phyloP scores from a whole-genome alignment of 2,797 vertebrate genomes.

The Tadarida brasiliensis region DNA sequence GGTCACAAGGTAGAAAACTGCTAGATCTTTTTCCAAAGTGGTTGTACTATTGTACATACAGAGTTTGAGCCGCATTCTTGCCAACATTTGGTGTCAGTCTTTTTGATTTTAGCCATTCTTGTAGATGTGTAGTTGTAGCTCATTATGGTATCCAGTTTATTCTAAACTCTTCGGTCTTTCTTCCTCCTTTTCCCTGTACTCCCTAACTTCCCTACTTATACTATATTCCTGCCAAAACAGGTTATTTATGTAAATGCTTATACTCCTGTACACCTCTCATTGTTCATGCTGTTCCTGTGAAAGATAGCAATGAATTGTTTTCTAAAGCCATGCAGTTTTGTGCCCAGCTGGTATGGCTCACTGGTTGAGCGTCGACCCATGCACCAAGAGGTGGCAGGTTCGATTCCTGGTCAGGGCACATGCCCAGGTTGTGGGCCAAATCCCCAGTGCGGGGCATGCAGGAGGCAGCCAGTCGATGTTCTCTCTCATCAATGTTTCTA shows the following conservation, averaged over 20 bases:
- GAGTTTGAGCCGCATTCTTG: not conserved
- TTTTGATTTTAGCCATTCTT: conserved; percentile 24
- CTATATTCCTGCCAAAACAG: not conserved
- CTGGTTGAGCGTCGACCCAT: no score
- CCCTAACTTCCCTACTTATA: not conserved
- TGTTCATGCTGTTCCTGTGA: not conserved
- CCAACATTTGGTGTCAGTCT: conserved; percentile 37
- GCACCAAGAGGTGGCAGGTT: no score
- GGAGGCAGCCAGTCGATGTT: no score
- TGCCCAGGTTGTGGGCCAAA: no score
- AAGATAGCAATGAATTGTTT: conserved; percentile 26
- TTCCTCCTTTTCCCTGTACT: not conserved
- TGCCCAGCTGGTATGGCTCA: no score
- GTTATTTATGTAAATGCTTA: not conserved
- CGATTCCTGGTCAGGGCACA: no score
- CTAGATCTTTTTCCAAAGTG: not conserved
- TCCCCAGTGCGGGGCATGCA: no score
- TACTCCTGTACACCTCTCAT: not conserved
- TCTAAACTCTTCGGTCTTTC: conserved; percentile 12
- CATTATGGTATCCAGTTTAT: not conserved
- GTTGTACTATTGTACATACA: conserved; percentile 31
- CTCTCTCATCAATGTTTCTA: no score
- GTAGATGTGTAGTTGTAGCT: not conserved
- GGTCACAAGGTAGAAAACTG: not conserved
- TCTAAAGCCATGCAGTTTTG: not conserved